Evolutionary conservation across 2,888 invertebrate species (phyloP).

Genomic region (Lochmaea crataegi): DNA sequence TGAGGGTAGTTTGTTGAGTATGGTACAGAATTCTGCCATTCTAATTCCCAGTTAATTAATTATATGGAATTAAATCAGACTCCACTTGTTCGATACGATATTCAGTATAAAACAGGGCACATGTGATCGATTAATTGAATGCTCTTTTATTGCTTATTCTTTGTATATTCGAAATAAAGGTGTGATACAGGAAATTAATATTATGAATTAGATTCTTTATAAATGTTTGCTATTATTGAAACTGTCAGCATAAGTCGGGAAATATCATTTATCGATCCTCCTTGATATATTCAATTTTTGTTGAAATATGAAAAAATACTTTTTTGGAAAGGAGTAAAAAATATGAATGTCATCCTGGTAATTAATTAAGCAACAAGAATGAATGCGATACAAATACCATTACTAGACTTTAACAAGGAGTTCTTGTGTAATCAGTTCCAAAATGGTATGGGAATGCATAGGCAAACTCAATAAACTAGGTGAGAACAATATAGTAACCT

Average conservation of each 20-base stretch:
- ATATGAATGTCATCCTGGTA: too few species aligned
- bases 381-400: too few species aligned
- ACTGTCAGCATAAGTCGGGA: neutral
- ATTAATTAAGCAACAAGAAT: too few species aligned
- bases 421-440: too few species aligned
- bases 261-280: neutral
- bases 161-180: conserved; percentile 32
- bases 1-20: neutral
- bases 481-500: too few species aligned
- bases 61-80: neutral
- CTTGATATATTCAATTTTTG: too few species aligned
- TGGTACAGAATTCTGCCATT: neutral
- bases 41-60: neutral
- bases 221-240: conserved; percentile 12
- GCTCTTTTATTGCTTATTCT: conserved; percentile 25
- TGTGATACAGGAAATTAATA: conserved; percentile 35
- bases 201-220: conserved; percentile 23
- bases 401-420: too few species aligned
- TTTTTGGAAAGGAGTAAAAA: too few species aligned
- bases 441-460: too few species aligned
- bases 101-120: neutral
- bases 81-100: neutral
- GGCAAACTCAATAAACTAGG: too few species aligned
- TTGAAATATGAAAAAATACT: too few species aligned
- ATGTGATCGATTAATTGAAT: conserved; percentile 33